phyloP scores from a whole-genome alignment of 2,888 invertebrate genomes.

The Nudaria mundana region DNA sequence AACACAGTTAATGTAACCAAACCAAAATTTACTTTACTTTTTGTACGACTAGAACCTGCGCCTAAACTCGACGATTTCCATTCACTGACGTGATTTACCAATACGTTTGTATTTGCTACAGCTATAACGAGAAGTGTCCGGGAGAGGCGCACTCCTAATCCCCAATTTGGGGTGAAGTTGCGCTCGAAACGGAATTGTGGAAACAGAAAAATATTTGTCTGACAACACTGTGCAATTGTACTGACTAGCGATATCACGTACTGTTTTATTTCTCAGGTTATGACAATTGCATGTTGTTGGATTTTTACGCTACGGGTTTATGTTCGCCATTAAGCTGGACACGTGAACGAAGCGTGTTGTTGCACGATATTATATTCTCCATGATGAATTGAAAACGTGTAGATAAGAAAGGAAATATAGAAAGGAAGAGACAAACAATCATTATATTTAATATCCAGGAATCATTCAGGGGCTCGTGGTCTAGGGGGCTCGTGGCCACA shows the following conservation, averaged over 20 bases:
- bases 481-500: too few relatives aligned
- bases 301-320: conserved; percentile 28
- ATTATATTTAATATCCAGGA: too few relatives aligned
- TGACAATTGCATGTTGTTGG: conserved; percentile 49
- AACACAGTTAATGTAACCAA: conserved; percentile 35
- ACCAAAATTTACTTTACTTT: conserved; percentile 24
- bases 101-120: conserved; percentile 30
- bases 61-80: conserved; percentile 12
- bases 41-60: conserved; percentile 3
- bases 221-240: conserved; percentile 40
- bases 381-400: too few relatives aligned
- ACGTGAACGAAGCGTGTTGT: too few relatives aligned
- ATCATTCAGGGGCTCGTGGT: too few relatives aligned
- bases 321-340: conserved; percentile 34
- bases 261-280: conserved; percentile 55
- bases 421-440: too few relatives aligned
- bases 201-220: conserved; percentile 80
- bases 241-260: conserved; percentile 44
- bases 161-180: conserved; percentile 59
- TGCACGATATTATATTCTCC: too few relatives aligned
- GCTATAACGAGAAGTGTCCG: conserved; percentile 46
- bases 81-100: conserved; percentile 24
- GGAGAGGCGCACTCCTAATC: conserved; percentile 58
- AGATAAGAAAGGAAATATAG: too few relatives aligned
- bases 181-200: conserved; percentile 57